Base-by-base conservation (phyloP, 2,888 invertebrate species). In the Ormyrus thymus region DNA sequence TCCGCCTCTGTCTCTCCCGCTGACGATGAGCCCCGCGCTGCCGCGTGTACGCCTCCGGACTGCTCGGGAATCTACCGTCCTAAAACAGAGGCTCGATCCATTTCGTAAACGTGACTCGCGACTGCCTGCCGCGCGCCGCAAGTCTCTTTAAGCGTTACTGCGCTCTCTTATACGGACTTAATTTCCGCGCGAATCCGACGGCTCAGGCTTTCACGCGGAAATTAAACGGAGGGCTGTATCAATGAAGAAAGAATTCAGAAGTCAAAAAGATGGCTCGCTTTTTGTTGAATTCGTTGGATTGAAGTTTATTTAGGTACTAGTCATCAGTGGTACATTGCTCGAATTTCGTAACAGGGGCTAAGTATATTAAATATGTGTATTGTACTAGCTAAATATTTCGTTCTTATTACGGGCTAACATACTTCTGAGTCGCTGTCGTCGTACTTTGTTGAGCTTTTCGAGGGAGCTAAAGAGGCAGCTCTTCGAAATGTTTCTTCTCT, bases 401-500 rank as follows among this genome's bases (percentile, higher is more conserved):
- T 66, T 7, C 7, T 70, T 50, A 70, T 61, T 45, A 6, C 29
- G 45, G 11, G 15, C 73, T 79, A 81, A 71, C 72, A 65, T 88
- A 90, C 90, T 89, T 90, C 90, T 56, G 84, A 85, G 72, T 90
- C 90, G 82, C 88, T 90, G 72, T 89, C 88, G 45, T 88, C 88
- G 71, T 86, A 87, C 83, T 84, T 85, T 64, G 86, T 78, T 11
- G 85, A 87, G 78, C 85, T 84, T 79, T 86, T 87, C 7, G 87
- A 84, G 10, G 83, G 84, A 11, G 86, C 85, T 51, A 83, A 61
- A 2, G 83, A 83, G 6, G 79, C 77, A 5, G 88, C 84, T 81
- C 86, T 84, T 76, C 84, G 83, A 62, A 84, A 68, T 13, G 65
- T 68, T 50, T 82, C 84, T 71, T 82, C 83, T 51, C 81, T 83